Percentiles rank a stretch among this genome's conserved stretches.
phyloP scores from a whole-genome alignment of 2,888 invertebrate species.

The Apodemia zela region DNA sequence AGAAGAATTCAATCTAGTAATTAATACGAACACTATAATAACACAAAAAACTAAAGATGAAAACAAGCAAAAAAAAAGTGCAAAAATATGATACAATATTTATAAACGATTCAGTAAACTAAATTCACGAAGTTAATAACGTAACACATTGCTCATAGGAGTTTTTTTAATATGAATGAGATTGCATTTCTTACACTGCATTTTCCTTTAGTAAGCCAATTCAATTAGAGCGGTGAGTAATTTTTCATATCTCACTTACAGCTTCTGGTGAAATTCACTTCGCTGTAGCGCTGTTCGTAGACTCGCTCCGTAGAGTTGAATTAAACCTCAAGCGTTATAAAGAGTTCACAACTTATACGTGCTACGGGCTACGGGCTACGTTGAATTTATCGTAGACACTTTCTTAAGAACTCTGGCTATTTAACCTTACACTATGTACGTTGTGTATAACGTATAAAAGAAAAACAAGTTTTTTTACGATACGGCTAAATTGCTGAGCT shows the following conservation, averaged over 20 bases:
- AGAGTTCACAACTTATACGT: neutral
- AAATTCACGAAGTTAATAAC: neutral
- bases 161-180: neutral
- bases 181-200: neutral
- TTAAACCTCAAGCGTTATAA: conserved; percentile 8
- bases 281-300: neutral
- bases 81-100: too few relatives aligned
- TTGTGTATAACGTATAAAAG: too few relatives aligned
- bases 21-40: too few relatives aligned
- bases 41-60: too few relatives aligned
- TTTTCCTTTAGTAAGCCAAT: conserved; percentile 1
- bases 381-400: neutral
- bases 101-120: neutral
- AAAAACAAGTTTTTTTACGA: too few relatives aligned
- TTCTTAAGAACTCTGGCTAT: neutral
- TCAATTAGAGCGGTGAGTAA: neutral
- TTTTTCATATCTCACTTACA: conserved; percentile 10
- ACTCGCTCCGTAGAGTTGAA: neutral
- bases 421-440: too few relatives aligned
- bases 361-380: neutral
- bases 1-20: too few relatives aligned
- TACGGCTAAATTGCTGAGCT: too few relatives aligned
- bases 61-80: too few relatives aligned
- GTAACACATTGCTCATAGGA: neutral
- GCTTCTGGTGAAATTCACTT: neutral